Percentiles rank a stretch among this genome's conserved stretches.
Conservation (phyloP, 1,140 invertebrate species). For the Reticulitermes speratus region DNA sequence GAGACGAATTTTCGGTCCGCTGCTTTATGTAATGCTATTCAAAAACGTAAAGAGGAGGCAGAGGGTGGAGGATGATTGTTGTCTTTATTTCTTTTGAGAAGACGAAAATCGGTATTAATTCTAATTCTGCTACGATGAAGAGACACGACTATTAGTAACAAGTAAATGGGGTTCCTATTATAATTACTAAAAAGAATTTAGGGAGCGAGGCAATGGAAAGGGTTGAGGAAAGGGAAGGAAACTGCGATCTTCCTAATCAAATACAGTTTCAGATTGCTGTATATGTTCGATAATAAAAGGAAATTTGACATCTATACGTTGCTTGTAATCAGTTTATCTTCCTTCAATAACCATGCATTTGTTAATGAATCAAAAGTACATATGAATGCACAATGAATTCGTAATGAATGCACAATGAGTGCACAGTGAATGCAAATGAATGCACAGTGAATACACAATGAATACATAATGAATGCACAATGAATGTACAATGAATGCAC, state of each 20-base stretch:
- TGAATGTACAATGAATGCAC: too few species aligned
- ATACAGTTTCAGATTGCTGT: neutral
- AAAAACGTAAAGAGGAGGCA: neutral
- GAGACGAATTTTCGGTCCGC: constrained; percentile 1
- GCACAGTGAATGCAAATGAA: too few species aligned
- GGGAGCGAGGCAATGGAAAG: neutral
- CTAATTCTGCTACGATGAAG: neutral
- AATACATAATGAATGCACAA: too few species aligned
- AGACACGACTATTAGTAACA: neutral
- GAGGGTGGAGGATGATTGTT: neutral
- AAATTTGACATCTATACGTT: neutral
- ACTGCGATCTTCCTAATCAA: neutral
- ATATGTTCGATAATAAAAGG: neutral
- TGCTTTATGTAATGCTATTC: neutral
- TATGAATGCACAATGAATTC: too few species aligned
- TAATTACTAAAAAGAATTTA: neutral
- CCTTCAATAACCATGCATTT: too few species aligned
- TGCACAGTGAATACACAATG: too few species aligned
- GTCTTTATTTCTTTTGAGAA: neutral
- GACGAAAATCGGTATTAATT: neutral
- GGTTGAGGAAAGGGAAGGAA: neutral
- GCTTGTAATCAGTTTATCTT: neutral
- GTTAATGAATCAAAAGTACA: too few species aligned
- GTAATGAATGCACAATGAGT: too few species aligned
- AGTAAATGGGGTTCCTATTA: neutral